Percentiles rank a stretch among this genome's conserved stretches.
phyloP scores from a whole-genome alignment of 1,140 invertebrate genomes.

The Lordiphosa stackelbergi region DNA sequence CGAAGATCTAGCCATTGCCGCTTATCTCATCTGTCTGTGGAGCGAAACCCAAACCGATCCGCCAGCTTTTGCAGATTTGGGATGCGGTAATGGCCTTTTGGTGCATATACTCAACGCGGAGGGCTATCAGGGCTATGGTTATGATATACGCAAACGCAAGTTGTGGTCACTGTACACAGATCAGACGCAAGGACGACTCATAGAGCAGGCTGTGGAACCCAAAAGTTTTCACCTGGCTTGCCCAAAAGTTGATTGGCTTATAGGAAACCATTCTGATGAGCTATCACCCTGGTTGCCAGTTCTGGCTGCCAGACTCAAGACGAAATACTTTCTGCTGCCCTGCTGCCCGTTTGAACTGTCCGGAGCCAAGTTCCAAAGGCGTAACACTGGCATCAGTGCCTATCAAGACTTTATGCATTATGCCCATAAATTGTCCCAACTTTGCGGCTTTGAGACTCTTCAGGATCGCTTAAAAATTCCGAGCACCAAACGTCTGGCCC shows the following conservation, averaged over 20 bases:
- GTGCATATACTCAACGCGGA: constrained; percentile 92
- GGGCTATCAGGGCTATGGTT: constrained; percentile 90
- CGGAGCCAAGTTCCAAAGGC: constrained; percentile 87
- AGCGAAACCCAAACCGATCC: constrained; percentile 74
- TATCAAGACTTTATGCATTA: constrained; percentile 93
- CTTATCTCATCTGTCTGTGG: constrained; percentile 92
- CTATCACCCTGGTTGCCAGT: constrained; percentile 98
- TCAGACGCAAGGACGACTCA: constrained; percentile 73
- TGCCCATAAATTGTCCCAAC: constrained; percentile 82
- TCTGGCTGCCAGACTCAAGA: constrained; percentile 87
- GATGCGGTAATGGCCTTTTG: constrained; percentile 97
- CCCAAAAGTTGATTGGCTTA: constrained; percentile 90
- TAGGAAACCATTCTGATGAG: constrained; percentile 99
- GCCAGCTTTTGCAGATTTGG: constrained; percentile 91
- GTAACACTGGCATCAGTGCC: constrained; percentile 83
- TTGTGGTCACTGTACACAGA: constrained; percentile 91
- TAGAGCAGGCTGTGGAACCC: constrained; percentile 84
- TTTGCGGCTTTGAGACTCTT: constrained; percentile 87
- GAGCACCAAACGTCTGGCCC: constrained; percentile 94
- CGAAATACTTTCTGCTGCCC: constrained; percentile 91
- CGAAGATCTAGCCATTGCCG: constrained; percentile 96
- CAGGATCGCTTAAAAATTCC: constrained; percentile 95
- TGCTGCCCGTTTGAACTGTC: constrained; percentile 96
- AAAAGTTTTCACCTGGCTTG: constrained; percentile 84
- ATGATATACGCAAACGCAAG: constrained; percentile 92